Evolutionary conservation across 1,140 invertebrate species (phyloP).

Genomic region (Lethrus apterus): DNA sequence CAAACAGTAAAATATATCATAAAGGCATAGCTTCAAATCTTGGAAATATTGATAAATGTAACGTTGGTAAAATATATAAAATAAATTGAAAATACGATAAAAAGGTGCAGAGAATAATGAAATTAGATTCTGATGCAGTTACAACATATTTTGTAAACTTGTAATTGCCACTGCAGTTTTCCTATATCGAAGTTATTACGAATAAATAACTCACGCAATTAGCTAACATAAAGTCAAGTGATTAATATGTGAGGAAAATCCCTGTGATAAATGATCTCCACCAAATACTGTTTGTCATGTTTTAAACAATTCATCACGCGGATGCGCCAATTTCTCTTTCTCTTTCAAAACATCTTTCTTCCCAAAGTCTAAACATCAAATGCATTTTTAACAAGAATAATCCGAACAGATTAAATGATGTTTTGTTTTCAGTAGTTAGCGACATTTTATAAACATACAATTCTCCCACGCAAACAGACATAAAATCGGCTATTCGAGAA

Average conservation of each 20-base stretch:
- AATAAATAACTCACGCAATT: slow-evolving; percentile 13
- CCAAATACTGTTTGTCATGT: slow-evolving; percentile 6
- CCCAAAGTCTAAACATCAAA: no score
- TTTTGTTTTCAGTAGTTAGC: slow-evolving; percentile 6
- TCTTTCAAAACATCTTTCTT: no score
- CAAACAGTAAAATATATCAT: slow-evolving; percentile 14
- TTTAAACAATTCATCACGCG: slow-evolving; percentile 16
- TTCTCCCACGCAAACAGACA: slow-evolving; percentile 1
- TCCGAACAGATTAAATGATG: background rate
- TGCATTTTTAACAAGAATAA: no score
- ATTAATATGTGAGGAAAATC: slow-evolving; percentile 9
- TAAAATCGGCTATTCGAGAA: slow-evolving; percentile 19
- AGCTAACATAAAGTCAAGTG: slow-evolving; percentile 1
- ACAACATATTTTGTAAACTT: no score
- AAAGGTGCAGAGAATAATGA: no score
- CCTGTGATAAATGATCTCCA: slow-evolving; percentile 3
- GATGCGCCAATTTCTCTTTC: slow-evolving; percentile 18
- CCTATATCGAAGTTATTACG: no score
- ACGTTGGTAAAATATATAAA: no score
- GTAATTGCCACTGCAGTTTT: no score
- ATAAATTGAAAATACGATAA: no score
- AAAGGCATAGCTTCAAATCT: background rate
- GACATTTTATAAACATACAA: slow-evolving; percentile 21
- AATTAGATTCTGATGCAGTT: no score
- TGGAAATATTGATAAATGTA: no score